A percentile compares a stretch with the other conserved stretches of the same genome.
Conservation (phyloP, 2,888 invertebrate species). For the Lymantria dispar region DNA sequence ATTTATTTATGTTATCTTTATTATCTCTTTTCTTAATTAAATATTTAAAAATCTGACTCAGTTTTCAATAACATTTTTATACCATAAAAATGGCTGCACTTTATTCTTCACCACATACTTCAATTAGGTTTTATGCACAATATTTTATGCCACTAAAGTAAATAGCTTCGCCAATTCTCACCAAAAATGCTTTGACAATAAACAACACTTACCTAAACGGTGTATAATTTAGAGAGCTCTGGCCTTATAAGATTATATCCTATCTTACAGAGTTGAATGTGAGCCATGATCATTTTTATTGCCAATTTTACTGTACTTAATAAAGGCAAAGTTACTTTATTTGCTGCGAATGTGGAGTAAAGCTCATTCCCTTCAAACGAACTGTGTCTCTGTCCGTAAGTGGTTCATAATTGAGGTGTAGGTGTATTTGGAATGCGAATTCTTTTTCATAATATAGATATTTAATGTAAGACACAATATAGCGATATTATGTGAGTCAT, state of each 20-base stretch:
- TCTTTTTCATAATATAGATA: slow-evolving; percentile 13
- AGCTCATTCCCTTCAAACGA: slow-evolving; percentile 36
- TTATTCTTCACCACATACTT: too few relatives aligned
- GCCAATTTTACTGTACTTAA: slow-evolving; percentile 15
- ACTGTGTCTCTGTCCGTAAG: slow-evolving; percentile 43
- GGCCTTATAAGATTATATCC: slow-evolving; percentile 8
- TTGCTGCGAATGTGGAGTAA: slow-evolving; percentile 23
- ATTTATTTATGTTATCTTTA: too few relatives aligned
- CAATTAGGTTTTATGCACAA: not conserved
- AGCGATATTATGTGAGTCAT: not conserved
- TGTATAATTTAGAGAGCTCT: slow-evolving; percentile 11
- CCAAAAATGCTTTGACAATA: not conserved
- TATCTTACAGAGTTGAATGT: slow-evolving; percentile 10
- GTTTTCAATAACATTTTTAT: too few relatives aligned
- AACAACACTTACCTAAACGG: not conserved
- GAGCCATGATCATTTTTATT: slow-evolving; percentile 21
- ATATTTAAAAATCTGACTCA: too few relatives aligned
- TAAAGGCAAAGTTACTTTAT: slow-evolving; percentile 21
- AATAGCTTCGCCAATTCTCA: not conserved
- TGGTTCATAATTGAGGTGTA: slow-evolving; percentile 43
- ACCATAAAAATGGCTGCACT: too few relatives aligned
- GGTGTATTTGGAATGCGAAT: slow-evolving; percentile 36
- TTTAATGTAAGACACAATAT: not conserved
- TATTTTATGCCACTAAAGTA: not conserved
- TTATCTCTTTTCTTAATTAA: too few relatives aligned